Evolutionary conservation across 2,888 invertebrate genomes (phyloP), one percentile per base, ranked within the genome.

Genomic region (Plagiodera versicolora): DNA sequence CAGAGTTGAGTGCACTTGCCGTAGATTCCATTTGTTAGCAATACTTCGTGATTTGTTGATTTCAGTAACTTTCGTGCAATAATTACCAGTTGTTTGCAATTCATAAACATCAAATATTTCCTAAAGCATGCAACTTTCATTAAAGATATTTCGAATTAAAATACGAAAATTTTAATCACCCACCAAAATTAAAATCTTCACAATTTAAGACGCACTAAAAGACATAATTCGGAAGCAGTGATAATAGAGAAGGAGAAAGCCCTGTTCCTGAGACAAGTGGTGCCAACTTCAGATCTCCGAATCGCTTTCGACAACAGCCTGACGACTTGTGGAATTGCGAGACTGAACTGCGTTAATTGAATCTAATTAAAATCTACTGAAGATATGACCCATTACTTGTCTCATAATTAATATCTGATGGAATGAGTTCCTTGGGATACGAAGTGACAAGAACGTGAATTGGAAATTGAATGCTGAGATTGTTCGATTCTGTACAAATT

Each of bases 321-420:
- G 70, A 70, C 66, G 68, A 69, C 68, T 67, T 64, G 63, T 61
- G 58, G 67, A 72, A 70, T 66, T 70, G 67, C 70, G 69, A 71
- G 62, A 56, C 58, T 61, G 50, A 28, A 56, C 55, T 63, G 50
- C 46, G 51, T 60, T 60, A 63, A 63, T 63, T 59, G 58, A 63
- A 56, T 63, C 63, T 59, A 63, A 63, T 60, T 63, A 55, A 58
- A 63, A 56, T 60, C 54, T 53, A 57, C 66, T 61, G 70, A 71
- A 73, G 73, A 73, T 73, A 73, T 71, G 73, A 67, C 72, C 73
- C 67, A 72, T 73, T 72, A 72, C 71, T 69, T 72, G 73, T 69
- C 71, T 64, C 71, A 64, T 71, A 67, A 63, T 65, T 67, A 63
- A 63, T 63, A 65, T 44, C 53, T 53, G 24, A 24, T 24, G 53